Conservation (phyloP, 2,797 vertebrate species). For the Sandelia bainsii region DNA sequence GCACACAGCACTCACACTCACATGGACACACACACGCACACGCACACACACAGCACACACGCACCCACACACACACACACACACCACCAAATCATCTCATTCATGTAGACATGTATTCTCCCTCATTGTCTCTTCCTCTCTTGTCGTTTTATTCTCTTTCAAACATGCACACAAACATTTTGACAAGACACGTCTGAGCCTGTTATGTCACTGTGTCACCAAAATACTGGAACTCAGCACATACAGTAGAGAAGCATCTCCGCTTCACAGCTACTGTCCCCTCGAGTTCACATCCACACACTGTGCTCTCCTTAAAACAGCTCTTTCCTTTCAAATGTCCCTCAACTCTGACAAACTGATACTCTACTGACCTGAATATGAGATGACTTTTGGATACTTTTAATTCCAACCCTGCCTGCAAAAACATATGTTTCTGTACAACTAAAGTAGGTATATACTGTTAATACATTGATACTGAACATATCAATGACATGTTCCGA, state of each 20-base stretch:
- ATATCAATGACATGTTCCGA: too few species aligned
- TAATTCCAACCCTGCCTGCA: too few species aligned
- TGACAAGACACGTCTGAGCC: slow-evolving; percentile 21
- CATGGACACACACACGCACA: slow-evolving; percentile 8
- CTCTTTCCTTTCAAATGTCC: not conserved
- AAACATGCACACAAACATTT: slow-evolving; percentile 28
- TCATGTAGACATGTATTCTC: not conserved
- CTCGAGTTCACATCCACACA: not conserved
- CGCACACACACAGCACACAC: too few species aligned
- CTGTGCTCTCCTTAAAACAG: not conserved
- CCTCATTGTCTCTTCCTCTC: slow-evolving; percentile 2
- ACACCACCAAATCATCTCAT: slow-evolving; percentile 15
- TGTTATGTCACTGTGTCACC: slow-evolving; percentile 39
- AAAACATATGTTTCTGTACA: too few species aligned
- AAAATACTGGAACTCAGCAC: not conserved
- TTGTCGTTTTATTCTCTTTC: not conserved
- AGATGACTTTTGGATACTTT: too few species aligned
- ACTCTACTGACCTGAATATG: too few species aligned
- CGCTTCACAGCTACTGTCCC: not conserved
- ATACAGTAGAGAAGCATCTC: not conserved
- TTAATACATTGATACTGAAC: too few species aligned
- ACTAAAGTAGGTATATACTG: too few species aligned
- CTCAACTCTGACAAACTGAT: too few species aligned
- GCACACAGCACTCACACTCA: slow-evolving; percentile 1
- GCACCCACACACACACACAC: too few species aligned